Conservation (phyloP, 2,888 invertebrate genomes). For the Hyppa rectilinea region DNA sequence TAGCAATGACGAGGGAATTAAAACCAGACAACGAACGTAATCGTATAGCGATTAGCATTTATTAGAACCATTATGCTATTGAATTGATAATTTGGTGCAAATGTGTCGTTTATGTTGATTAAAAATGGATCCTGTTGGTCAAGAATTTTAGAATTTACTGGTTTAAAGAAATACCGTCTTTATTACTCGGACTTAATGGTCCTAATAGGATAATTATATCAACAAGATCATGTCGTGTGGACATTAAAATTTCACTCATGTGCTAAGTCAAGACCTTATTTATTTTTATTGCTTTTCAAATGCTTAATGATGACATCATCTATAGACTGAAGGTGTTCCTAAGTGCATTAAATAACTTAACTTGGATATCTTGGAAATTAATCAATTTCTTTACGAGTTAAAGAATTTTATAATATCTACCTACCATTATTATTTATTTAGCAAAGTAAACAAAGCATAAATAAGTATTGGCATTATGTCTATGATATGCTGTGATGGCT, state of each 20-base stretch:
- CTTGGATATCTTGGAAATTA: neutral
- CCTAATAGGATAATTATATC: constrained; percentile 31
- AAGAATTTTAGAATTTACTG: constrained; percentile 31
- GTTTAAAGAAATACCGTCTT: constrained; percentile 39
- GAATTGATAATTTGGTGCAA: constrained; percentile 56
- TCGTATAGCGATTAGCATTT: constrained; percentile 67
- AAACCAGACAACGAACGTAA: constrained; percentile 56
- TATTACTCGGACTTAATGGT: constrained; percentile 29
- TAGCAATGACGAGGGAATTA: constrained; percentile 63
- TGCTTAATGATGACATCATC: constrained; percentile 34
- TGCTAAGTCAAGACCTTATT: constrained; percentile 24
- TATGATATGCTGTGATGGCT: neutral
- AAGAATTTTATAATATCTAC: neutral
- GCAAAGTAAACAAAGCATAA: neutral
- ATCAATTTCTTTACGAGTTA: constrained; percentile 33
- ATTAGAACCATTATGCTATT: constrained; percentile 58
- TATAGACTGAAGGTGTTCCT: constrained; percentile 23
- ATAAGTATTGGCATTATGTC: neutral
- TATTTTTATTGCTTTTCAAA: constrained; percentile 56
- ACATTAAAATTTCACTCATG: constrained; percentile 35
- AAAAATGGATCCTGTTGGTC: constrained; percentile 51
- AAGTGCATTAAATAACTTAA: constrained; percentile 24
- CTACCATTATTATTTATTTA: constrained; percentile 28
- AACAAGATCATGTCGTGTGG: constrained; percentile 17
- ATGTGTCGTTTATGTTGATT: constrained; percentile 65